Evolutionary conservation across 2,888 invertebrate species (phyloP).

Genomic region (Isoperla grammatica): DNA sequence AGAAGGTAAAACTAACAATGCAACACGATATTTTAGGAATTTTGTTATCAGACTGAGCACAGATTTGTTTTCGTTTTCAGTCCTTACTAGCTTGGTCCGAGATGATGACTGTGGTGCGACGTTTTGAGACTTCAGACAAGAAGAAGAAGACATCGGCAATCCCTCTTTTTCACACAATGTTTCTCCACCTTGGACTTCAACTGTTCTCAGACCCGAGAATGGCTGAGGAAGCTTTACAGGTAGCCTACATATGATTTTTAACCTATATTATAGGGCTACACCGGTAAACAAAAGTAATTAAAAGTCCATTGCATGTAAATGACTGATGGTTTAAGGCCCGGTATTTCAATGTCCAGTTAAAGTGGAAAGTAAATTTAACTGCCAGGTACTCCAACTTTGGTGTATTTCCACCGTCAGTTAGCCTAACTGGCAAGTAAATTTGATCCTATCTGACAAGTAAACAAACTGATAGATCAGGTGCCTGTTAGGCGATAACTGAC

Average conservation of each 20-base stretch:
- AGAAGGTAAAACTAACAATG: background rate
- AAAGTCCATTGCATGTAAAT: too few species aligned
- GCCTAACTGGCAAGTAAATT: too few species aligned
- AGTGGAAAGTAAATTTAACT: too few species aligned
- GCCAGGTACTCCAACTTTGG: too few species aligned
- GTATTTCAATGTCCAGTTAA: too few species aligned
- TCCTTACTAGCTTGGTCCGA: conserved; percentile 57
- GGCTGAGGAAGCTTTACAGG: conserved; percentile 44
- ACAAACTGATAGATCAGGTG: too few species aligned
- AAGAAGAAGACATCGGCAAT: conserved; percentile 48
- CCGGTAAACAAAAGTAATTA: too few species aligned
- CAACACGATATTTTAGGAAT: background rate
- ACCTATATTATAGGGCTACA: background rate
- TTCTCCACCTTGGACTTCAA: conserved; percentile 67
- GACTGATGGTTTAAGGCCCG: too few species aligned
- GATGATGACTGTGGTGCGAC: conserved; percentile 50
- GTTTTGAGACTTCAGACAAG: conserved; percentile 45
- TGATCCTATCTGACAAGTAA: too few species aligned
- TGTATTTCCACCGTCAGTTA: too few species aligned
- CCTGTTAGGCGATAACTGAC: too few species aligned
- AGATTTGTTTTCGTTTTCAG: conserved; percentile 2
- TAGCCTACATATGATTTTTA: conserved; percentile 14
- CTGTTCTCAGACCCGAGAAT: conserved; percentile 65
- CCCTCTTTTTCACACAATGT: conserved; percentile 62
- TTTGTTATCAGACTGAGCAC: background rate